Base-by-base conservation (phyloP, 2,113 vertebrate genomes). In the Axis porcinus region DNA sequence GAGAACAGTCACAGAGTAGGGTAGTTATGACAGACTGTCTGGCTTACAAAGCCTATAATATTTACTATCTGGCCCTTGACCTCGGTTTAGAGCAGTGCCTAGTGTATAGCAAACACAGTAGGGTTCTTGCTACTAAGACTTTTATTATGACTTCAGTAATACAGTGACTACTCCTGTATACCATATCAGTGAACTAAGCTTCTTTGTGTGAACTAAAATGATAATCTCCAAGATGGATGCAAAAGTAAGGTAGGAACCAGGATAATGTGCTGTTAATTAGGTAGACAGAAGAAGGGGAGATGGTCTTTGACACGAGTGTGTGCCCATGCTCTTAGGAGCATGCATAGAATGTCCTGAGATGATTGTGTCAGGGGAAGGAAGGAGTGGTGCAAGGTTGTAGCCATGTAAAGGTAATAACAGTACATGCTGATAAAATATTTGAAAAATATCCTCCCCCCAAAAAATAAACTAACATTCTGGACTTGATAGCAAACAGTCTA, bases 401-500 rank as follows among this genome's bases (percentile, higher is more conserved):
- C 36, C 27, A n/a, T 28, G 9, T 70, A 36, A 11, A 43, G 3
- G 15, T 43, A 36, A n/a, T 55, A 36, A n/a, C 6, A 25, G 10
- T 30, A 30, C 5, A 2, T 67, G 12, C 47, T 94, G 6, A 0
- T 50, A 12, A 52, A 43, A 28, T 55, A 43, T 23, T 58, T 94
- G 25, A 33, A 19, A 60, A 62, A 43, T 2, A 13, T 30, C 9
- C 14, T 9, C 16, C 12, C 43, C 2, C 40, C 14, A 0, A 7
- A 64, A 67, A 74, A 6, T 45, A 11, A 10, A 14, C 14, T 14
- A 23, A 25, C 30, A 7, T 45, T 62, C 14, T 7, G 25, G 47
- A 23, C 25, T 47, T 54, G 47, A 47, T n/a, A 40, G 43, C n/a
- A 67, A n/a, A 40, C 3, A 55, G 30, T 50, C 7, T 36, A 33